Evolutionary conservation across 1,140 invertebrate genomes (phyloP), one percentile per base, ranked within the genome.

Genomic region (Calliopsis andreniformis): DNA sequence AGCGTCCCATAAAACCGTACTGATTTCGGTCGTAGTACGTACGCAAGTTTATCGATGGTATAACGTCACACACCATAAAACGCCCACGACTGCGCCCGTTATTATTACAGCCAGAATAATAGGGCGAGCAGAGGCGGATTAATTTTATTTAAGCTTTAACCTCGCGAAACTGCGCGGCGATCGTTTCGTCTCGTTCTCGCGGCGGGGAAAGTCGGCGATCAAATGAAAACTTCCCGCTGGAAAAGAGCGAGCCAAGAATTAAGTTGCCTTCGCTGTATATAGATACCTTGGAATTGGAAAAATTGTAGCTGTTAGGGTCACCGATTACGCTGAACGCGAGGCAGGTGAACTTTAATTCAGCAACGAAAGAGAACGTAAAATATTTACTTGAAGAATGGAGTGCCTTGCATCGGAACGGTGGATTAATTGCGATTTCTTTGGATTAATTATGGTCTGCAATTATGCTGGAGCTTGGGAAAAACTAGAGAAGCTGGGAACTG

Each of bases 61-160:
- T 30, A 71, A 71, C 56, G 56, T 10, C 56, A 6, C 32, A 62
- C 45, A 0, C 68, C 56, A 12, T 71, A 62, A 71, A 71, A 49
- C 32, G 14, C 6, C 43, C 10, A 5, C 47, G 63, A 67, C 35
- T 39, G 12, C 16, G 32, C 6, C 30, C 16, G 23, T 25, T 23
- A 63, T 71, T 62, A 39, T 49, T 23, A 49, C 18, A 18, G 16
- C 30, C 32, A 8, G 12, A 56, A 16, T 28, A 32, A 35, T 8
- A 5, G 39, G 18, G 28, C 25, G 32, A 64, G 32, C 12, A 35
- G 43, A 16, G 16, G 20, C 18, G 16, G 68, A n/a, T 71, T 51
- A 71, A 51, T 71, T 71, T 71, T 56, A 43, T 62, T 62, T 71
- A 51, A 71, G 47, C 16, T 51, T 51, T 8, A 16, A 1, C 39